A percentile compares a stretch with the other conserved stretches of the same genome.
Evolutionary conservation across 1,140 invertebrate species (phyloP).

Genomic region (Cepaea nemoralis): DNA sequence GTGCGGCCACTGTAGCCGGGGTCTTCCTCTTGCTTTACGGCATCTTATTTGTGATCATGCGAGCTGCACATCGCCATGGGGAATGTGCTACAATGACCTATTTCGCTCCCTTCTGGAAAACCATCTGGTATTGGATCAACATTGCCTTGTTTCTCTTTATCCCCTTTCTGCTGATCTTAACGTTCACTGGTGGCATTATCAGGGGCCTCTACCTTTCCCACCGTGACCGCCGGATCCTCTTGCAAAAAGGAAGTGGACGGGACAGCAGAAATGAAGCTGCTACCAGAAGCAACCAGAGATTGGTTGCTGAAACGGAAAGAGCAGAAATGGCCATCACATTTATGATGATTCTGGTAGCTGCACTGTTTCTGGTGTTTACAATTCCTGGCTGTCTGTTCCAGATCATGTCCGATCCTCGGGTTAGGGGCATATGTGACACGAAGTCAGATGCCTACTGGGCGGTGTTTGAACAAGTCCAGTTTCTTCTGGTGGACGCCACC

Average conservation of each 20-base stretch:
- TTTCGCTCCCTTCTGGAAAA: slow-evolving; percentile 38
- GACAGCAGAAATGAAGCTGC: slow-evolving; percentile 23
- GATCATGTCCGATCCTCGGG: slow-evolving; percentile 35
- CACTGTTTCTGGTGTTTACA: slow-evolving; percentile 54
- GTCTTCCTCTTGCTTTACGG: slow-evolving; percentile 48
- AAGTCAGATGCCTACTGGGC: not conserved
- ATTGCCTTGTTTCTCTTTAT: slow-evolving; percentile 52
- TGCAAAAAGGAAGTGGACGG: not conserved
- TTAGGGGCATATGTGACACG: not conserved
- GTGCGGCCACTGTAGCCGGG: slow-evolving; percentile 39
- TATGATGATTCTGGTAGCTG: slow-evolving; percentile 55
- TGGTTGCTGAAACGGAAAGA: slow-evolving; percentile 43
- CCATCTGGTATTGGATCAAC: slow-evolving; percentile 58
- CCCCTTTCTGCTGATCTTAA: slow-evolving; percentile 49
- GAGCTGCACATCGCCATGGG: slow-evolving; percentile 26
- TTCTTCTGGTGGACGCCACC: slow-evolving; percentile 53
- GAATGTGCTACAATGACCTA: slow-evolving; percentile 37
- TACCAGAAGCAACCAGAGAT: slow-evolving; percentile 27
- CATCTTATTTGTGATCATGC: slow-evolving; percentile 45
- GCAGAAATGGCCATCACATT: slow-evolving; percentile 56
- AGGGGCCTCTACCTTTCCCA: slow-evolving; percentile 43
- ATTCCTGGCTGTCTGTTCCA: slow-evolving; percentile 57
- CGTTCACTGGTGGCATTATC: slow-evolving; percentile 59
- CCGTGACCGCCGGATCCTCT: slow-evolving; percentile 39
- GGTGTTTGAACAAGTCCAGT: slow-evolving; percentile 47